phyloP scores from a whole-genome alignment of 2,113 vertebrate species.

The Rhinopomastus cyanomelas region DNA sequence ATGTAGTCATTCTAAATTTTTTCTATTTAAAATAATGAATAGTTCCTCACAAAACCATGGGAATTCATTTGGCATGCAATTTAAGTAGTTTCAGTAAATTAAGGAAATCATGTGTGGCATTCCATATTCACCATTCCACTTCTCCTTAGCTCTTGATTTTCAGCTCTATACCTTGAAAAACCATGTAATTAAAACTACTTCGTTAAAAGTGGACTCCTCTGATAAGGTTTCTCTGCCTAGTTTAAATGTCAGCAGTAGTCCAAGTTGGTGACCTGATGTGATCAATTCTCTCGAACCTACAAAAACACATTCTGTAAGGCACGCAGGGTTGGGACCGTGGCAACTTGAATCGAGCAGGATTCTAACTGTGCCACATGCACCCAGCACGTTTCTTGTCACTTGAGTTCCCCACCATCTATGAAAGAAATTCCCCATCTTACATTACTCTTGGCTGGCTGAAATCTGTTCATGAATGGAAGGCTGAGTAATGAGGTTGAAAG shows the following conservation, averaged over 20 bases:
- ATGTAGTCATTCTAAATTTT: not conserved
- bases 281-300: not conserved
- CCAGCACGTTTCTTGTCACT: not conserved
- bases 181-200: not conserved
- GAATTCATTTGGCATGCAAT: not conserved
- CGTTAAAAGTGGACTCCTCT: not conserved
- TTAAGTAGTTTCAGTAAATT: conserved; percentile 11
- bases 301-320: fast-evolving
- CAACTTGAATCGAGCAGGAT: not conserved
- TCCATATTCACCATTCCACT: not conserved
- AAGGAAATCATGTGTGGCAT: conserved; percentile 18
- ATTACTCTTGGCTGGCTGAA: not conserved
- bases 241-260: not conserved
- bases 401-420: not conserved
- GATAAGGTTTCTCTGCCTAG: not conserved
- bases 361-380: not conserved
- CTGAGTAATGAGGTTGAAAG: not conserved
- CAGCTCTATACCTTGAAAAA: not conserved
- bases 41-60: not conserved
- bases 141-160: not conserved
- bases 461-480: not conserved
- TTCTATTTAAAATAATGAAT: not conserved
- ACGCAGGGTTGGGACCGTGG: not conserved
- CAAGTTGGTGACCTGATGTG: not conserved
- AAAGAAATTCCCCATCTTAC: not conserved